Evolutionary conservation across 2,888 invertebrate genomes (phyloP), one percentile per base, ranked within the genome.

Genomic region (Melieria picta): DNA sequence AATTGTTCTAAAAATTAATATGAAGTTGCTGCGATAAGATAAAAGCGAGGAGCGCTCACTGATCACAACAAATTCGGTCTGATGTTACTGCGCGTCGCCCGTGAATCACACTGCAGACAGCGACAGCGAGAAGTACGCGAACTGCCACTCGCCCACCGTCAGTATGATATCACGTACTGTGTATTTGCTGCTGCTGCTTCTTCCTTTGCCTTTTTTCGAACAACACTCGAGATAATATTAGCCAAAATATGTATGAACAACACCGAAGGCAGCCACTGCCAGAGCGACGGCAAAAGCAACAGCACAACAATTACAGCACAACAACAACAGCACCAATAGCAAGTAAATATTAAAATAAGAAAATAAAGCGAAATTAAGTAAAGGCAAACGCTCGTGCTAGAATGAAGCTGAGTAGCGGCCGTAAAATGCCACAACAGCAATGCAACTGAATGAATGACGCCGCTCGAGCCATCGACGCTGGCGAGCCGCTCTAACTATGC

Each of bases 161-260:
- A 16, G 56, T 46, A 65, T 65, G 65, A 65, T 65, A 65, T 65
- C 65, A 65, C 65, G 50, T 65, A 45, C 48, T 30, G 11, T n/a
- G 52, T 13, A 45, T 61, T 61, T 61, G 30, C 62, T 13, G 11
- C 16, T 43, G 30, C 30, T 30, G 30, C 30, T 30, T 30, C 30
- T 30, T 30, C 30, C 30, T 30, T 30, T 30, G 30, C 30, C 30
- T 30, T 30, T 30, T 52, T 63, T 63, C 62, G 30, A 64, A 50
- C 62, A 52, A 64, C 64, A 64, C 30, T 50, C 52, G 64, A 64
- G 64, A 50, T 64, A 64, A 64, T 64, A 43, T 52, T 48, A 64
- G 30, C 50, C 64, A 52, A 64, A 50, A 7, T 61, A 64, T 30
- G 30, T 52, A 52, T 5, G 9, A 52, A 57, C 57, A 57, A 13